phyloP scores from a whole-genome alignment of 2,113 vertebrate species.

The Hepsetus odoe region DNA sequence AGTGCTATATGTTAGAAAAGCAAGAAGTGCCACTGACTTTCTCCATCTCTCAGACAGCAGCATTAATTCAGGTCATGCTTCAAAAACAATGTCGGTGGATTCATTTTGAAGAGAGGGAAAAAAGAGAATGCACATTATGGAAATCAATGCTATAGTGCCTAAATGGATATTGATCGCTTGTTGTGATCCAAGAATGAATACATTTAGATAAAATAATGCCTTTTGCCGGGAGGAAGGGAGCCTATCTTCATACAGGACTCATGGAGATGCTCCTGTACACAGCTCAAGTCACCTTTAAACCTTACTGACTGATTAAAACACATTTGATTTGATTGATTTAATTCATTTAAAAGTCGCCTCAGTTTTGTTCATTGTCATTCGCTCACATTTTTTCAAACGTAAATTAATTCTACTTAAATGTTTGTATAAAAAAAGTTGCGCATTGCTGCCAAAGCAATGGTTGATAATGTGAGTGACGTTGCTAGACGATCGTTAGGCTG shows the following conservation, averaged over 20 bases:
- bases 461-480: neutral
- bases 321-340: neutral
- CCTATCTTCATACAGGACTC: neutral
- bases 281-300: neutral
- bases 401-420: too few species aligned
- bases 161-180: constrained; percentile 57
- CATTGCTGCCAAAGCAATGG: neutral
- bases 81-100: constrained; percentile 48
- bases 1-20: neutral
- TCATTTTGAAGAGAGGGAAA: constrained; percentile 31
- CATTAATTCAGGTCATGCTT: constrained; percentile 48
- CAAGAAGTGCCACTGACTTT: constrained; percentile 12
- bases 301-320: neutral
- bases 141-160: constrained; percentile 48
- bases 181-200: constrained; percentile 53
- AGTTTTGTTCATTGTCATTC: neutral
- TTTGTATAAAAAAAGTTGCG: neutral
- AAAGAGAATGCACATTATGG: constrained; percentile 41
- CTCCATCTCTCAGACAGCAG: constrained; percentile 5
- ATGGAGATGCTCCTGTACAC: neutral
- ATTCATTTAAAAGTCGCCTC: too few species aligned
- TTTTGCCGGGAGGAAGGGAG: constrained; percentile 23
- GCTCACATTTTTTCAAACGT: neutral
- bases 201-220: constrained; percentile 52
- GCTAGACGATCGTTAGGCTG: neutral